Conservation (phyloP, 2,888 invertebrate species). For the Apodemia mormo region DNA sequence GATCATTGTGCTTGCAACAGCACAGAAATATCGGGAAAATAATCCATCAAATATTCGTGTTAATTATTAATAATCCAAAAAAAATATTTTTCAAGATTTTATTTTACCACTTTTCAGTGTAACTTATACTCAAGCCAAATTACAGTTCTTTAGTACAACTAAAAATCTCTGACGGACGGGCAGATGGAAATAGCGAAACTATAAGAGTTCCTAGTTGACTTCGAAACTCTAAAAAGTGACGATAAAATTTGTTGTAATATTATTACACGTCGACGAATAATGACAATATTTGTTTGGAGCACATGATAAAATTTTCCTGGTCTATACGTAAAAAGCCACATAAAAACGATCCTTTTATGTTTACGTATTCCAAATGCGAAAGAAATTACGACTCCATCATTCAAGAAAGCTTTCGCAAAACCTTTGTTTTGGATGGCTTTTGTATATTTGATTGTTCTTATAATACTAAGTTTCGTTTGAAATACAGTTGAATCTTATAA, state of each 20-base stretch:
- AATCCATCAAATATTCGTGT: no score
- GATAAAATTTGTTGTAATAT: neutral
- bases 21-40: no score
- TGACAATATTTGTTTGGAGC: neutral
- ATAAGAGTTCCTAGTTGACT: no score
- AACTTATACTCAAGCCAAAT: no score
- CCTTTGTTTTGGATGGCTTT: constrained; percentile 3
- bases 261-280: neutral
- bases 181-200: no score
- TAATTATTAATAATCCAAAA: no score
- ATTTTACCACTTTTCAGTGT: no score
- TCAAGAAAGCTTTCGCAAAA: constrained; percentile 5
- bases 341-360: constrained; percentile 5
- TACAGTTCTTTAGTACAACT: no score
- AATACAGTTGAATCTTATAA: neutral
- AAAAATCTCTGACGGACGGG: no score
- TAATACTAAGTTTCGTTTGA: constrained; percentile 1
- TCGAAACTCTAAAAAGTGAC: no score
- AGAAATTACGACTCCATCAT: constrained; percentile 5
- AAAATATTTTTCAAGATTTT: no score
- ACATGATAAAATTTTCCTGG: constrained; percentile 1
- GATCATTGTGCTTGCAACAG: no score
- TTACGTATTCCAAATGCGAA: constrained; percentile 5
- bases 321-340: constrained; percentile 5
- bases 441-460: constrained; percentile 3